Evolutionary conservation across 1,140 invertebrate species (phyloP), one percentile per base, ranked within the genome.

Genomic region (Hypsibius dujardini): DNA sequence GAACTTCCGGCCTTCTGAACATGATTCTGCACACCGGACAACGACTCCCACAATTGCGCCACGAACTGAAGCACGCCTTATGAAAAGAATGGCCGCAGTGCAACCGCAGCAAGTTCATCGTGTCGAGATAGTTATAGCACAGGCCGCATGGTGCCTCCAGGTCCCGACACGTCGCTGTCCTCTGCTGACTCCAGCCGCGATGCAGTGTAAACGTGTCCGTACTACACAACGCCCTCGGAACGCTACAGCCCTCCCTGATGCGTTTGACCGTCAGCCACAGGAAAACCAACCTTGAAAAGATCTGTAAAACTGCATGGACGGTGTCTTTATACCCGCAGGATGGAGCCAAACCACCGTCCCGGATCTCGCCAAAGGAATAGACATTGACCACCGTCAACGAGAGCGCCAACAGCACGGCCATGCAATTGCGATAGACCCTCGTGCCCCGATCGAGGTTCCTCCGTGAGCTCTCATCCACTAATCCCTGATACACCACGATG

Each of bases 381-480:
- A 67, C 42, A 42, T 67, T 67, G 62, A 67, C 42, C 12, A 3
- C 62, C 12, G 12, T 67, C 12, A 67, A 42, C 3, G 42, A 15
- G 0, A 67, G 3, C 12, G 42, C 62, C 62, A 67, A 7, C 42
- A 67, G 45, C 3, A 3, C 62, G 3, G 62, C 12, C 62, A 67
- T 67, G 62, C 62, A 67, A 42, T 67, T 67, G 62, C 62, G 62
- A 42, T 15, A 67, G 12, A 67, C 45, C 62, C 42, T 12, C 62
- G 42, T 45, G 3, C 62, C 62, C 12, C 7, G 3, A 67, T 45
- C 42, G 12, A 67, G 42, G 42, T 67, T 67, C 0, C 42, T 45
- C 62, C 45, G 12, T 45, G 62, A 67, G 12, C 12, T 7, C 12
- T 12, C 42, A 42, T 67, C 62, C 62, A 45, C 62, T 42, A 67